These are phyloP conservation scores for Fabriciana adippe DNA, from an alignment of 2,888 invertebrate genomes.

Conservation along the genomic window DNA sequence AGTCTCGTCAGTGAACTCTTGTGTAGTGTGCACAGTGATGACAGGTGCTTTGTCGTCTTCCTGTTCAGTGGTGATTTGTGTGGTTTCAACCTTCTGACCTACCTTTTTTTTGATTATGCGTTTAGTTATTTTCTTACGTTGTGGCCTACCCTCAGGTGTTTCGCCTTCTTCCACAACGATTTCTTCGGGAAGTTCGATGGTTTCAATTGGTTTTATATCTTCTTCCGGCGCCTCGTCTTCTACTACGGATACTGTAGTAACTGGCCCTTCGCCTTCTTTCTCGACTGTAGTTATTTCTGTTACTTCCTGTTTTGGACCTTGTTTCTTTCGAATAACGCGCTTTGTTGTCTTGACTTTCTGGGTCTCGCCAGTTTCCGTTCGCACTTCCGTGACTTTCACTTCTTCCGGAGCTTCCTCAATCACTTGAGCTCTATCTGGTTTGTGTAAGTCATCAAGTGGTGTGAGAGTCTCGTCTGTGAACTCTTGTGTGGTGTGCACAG, in stretches of 20 bases:
- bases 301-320: conserved; percentile 47
- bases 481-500: too few relatives aligned
- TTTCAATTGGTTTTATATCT: conserved; percentile 28
- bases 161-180: conserved; percentile 40
- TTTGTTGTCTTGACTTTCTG: conserved; percentile 39
- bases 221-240: conserved; percentile 42
- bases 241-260: conserved; percentile 43
- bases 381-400: too few relatives aligned
- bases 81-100: conserved; percentile 46
- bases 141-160: conserved; percentile 48
- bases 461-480: too few relatives aligned
- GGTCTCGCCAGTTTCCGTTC: too few relatives aligned
- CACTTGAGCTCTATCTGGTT: too few relatives aligned
- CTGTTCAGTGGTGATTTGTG: conserved; percentile 39
- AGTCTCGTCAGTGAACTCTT: conserved; percentile 36
- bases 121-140: conserved; percentile 41
- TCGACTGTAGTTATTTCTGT: conserved; percentile 49
- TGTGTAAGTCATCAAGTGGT: too few relatives aligned
- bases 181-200: conserved; percentile 53
- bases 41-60: conserved; percentile 62
- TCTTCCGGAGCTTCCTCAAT: too few relatives aligned
- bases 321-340: conserved; percentile 46
- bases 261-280: conserved; percentile 43
- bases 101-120: conserved; percentile 47
- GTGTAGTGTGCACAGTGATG: conserved; percentile 41